Conservation (phyloP, 2,797 vertebrate species). For the Alcedo atthis region DNA sequence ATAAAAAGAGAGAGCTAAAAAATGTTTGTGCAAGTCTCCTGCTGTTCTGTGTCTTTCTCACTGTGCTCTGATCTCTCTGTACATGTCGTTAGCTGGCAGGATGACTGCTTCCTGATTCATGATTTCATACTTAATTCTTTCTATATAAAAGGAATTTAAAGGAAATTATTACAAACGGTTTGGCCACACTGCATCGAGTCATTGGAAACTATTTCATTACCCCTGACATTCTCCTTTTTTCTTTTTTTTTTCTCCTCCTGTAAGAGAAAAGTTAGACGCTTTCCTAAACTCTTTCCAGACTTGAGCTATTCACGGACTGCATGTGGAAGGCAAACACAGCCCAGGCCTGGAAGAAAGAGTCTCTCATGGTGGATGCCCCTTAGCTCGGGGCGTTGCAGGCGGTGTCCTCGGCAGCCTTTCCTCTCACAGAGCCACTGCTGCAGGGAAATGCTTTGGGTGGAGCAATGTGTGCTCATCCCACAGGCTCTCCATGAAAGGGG, state of each 20-base stretch:
- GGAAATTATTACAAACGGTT: slow-evolving; percentile 62
- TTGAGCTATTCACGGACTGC: slow-evolving; percentile 4
- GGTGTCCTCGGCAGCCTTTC: slow-evolving; percentile 10
- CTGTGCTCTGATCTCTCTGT: slow-evolving; percentile 55
- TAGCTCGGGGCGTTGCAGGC: slow-evolving; percentile 9
- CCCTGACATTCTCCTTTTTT: background rate
- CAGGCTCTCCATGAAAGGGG: slow-evolving; percentile 72
- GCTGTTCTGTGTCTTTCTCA: slow-evolving; percentile 62
- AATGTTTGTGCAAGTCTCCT: slow-evolving; percentile 20
- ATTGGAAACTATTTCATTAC: slow-evolving; percentile 55
- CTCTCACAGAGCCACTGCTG: slow-evolving; percentile 48
- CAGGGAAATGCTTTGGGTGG: slow-evolving; percentile 68
- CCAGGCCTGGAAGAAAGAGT: slow-evolving; percentile 51
- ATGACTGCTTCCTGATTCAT: slow-evolving; percentile 62
- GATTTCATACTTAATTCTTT: slow-evolving; percentile 56
- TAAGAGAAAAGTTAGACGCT: slow-evolving; percentile 8
- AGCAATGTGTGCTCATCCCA: slow-evolving; percentile 69
- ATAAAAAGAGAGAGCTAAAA: slow-evolving; percentile 44
- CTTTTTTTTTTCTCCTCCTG: background rate
- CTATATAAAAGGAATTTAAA: slow-evolving; percentile 55
- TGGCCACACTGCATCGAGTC: slow-evolving; percentile 29
- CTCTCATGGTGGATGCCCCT: slow-evolving; percentile 35
- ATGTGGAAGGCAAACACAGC: slow-evolving; percentile 39
- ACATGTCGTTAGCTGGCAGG: slow-evolving; percentile 48
- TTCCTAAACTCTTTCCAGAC: slow-evolving; percentile 56